phyloP scores from a whole-genome alignment of 1,140 invertebrate species.

The Ceratitis capitata region DNA sequence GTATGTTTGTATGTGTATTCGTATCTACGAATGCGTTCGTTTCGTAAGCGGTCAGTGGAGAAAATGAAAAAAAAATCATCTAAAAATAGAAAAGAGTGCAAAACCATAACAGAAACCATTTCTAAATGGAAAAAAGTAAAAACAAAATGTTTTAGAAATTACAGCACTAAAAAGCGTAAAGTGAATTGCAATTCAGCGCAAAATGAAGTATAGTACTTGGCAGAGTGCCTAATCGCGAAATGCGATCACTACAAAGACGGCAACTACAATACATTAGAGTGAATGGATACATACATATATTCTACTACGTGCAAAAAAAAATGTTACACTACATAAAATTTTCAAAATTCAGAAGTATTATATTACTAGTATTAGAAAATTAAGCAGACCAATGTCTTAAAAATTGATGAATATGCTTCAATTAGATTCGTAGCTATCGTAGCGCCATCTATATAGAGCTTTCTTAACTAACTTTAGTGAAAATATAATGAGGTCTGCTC shows the following conservation, averaged over 20 bases:
- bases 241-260: too few relatives aligned
- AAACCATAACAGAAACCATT: not conserved
- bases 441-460: too few relatives aligned
- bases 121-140: not conserved
- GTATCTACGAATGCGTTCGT: not conserved
- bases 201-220: not conserved
- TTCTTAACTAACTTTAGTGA: too few relatives aligned
- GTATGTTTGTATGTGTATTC: not conserved
- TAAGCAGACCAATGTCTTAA: too few relatives aligned
- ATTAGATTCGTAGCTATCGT: too few relatives aligned
- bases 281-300: not conserved
- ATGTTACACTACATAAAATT: too few relatives aligned
- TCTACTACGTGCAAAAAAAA: too few relatives aligned
- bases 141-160: not conserved
- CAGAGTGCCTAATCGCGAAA: not conserved
- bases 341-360: too few relatives aligned
- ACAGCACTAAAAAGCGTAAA: conserved; percentile 16
- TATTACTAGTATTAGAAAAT: too few relatives aligned
- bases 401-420: too few relatives aligned
- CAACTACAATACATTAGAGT: too few relatives aligned
- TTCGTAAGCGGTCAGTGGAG: not conserved
- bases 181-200: conserved; percentile 29
- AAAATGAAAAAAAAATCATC: not conserved
- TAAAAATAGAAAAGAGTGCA: not conserved
- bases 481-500: too few relatives aligned